Base-by-base conservation (phyloP, 2,797 vertebrate genomes). In the Acomys russatus region DNA sequence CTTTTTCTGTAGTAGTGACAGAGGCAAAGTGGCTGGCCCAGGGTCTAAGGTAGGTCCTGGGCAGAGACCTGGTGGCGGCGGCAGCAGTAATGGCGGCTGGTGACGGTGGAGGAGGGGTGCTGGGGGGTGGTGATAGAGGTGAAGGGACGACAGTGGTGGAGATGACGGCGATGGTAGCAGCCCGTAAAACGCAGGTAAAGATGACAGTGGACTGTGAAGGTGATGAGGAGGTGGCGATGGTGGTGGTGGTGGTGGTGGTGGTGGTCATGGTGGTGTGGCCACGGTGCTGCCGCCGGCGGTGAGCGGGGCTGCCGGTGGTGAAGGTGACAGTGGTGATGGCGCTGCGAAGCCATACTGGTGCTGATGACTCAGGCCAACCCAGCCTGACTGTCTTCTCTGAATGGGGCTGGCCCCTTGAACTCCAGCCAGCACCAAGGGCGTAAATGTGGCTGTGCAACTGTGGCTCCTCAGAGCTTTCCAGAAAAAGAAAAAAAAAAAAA, bases 161-260 rank as follows among this genome's bases (percentile, higher is more conserved):
- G 77, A 18, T 14, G 35, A 2, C 0, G 1, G 1, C n/a, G 35
- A 3, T 23, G 5, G 8, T 35, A 25, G 2, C 3, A 0, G 5
- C 54, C 54, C 44, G 4, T 59, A 9, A 10, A 9, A 10, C 17
- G 11, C 8, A 51, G 54, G 1, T 12, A 1, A 4, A 28, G 51
- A 9, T 73, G 64, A 0, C 4, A 1, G 22, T n/a, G 1, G 61
- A 63, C 35, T 64, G 64, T 30, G 33, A 18, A 30, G 59, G 2
- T 56, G 0, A 1, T 25, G 7, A 8, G 49, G 66, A 20, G 54
- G 28, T 63, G 8, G 1, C 35, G 14, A 5, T 49, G 56, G 56
- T 59, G 28, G 22, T 38, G 33, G 1, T 28, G 7, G 6, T 49
- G 56, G 56, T 59, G 28, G 22, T 38, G 33, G 1, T 28, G 7